Evolutionary conservation across 2,113 vertebrate species (phyloP).

Genomic region (Lagopus leucura): DNA sequence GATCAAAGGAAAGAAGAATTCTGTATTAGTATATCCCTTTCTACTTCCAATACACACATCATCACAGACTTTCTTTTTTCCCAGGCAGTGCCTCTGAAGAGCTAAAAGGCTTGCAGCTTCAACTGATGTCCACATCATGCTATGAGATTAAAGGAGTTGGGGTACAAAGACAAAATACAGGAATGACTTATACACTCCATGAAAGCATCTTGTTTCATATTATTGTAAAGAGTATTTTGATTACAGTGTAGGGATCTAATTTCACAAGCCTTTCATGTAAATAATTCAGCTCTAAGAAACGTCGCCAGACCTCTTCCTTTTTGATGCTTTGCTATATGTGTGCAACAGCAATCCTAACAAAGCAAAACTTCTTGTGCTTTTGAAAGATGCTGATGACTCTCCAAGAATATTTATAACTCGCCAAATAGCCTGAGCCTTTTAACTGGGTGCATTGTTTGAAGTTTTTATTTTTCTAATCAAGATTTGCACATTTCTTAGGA

Average conservation of each 20-base stretch:
- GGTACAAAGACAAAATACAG: conserved; percentile 28
- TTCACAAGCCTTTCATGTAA: conserved; percentile 66
- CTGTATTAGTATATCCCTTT: neutral
- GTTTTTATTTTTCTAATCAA: neutral
- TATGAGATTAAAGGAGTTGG: conserved; percentile 51
- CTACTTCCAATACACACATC: neutral
- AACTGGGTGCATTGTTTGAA: neutral
- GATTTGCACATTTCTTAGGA: neutral
- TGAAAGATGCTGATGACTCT: neutral
- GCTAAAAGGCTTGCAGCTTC: conserved; percentile 28
- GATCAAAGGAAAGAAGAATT: neutral
- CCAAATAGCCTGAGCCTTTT: neutral
- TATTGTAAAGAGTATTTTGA: conserved; percentile 54
- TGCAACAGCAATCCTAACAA: neutral
- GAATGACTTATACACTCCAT: neutral
- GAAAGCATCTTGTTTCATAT: conserved; percentile 48
- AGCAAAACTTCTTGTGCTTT: conserved; percentile 18
- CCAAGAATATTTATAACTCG: conserved; percentile 41
- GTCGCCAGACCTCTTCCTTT: conserved; percentile 32
- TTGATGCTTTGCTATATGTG: conserved; percentile 28
- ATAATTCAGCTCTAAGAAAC: conserved; percentile 41
- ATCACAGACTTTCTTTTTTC: neutral
- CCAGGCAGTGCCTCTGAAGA: conserved; percentile 7
- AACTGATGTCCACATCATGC: neutral
- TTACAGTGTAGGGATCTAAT: conserved; percentile 46